Percentiles rank a stretch among this genome's conserved stretches.
These are phyloP conservation scores for Chorisops tibialis DNA, from an alignment of 2,888 invertebrate genomes.

Conservation along the genomic window DNA sequence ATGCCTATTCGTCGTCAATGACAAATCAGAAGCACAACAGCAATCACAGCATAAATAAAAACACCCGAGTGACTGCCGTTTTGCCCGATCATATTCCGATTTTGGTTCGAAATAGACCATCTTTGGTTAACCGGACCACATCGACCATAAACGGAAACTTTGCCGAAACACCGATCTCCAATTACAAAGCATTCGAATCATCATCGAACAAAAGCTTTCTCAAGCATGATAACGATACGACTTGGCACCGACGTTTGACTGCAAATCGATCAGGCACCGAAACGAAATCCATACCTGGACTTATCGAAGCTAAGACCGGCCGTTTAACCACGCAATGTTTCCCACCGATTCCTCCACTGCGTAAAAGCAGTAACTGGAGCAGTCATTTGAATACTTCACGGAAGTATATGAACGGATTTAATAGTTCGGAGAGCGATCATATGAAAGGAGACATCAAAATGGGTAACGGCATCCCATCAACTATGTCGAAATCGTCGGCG, in stretches of 20 bases:
- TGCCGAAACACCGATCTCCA: neutral
- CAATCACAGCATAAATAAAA: neutral
- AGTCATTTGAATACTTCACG: neutral
- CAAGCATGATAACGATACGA: neutral
- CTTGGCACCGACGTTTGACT: constrained; percentile 8
- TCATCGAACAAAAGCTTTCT: neutral
- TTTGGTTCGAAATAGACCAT: neutral
- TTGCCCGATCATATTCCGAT: constrained; percentile 3
- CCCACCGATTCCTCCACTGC: neutral
- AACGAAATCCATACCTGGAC: constrained; percentile 34
- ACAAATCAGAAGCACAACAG: constrained; percentile 5
- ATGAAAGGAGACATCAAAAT: constrained; percentile 11
- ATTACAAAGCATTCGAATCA: neutral
- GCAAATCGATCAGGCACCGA: neutral
- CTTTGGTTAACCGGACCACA: neutral
- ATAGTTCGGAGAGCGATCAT: neutral
- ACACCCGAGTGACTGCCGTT: neutral
- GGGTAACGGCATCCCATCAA: neutral
- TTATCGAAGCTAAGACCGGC: constrained; percentile 39
- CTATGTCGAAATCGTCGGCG: neutral
- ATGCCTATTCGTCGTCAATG: constrained; percentile 15
- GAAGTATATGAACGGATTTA: neutral
- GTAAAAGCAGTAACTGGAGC: too few species aligned
- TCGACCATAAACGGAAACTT: constrained; percentile 4
- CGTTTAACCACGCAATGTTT: constrained; percentile 24